Conservation (phyloP, 1,140 invertebrate genomes). For the Anastrepha ludens region DNA sequence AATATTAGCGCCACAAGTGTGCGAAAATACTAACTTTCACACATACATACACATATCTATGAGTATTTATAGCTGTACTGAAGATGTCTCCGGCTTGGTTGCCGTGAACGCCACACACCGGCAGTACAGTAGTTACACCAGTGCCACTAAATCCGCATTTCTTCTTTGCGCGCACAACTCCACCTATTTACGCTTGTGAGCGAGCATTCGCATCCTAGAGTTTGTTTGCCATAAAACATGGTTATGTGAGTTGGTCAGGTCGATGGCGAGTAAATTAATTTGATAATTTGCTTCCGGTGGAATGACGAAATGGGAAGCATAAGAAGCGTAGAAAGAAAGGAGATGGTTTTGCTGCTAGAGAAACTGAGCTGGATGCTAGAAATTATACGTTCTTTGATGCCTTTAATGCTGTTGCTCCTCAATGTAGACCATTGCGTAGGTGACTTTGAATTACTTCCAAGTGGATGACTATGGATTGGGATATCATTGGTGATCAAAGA, state of each 20-base stretch:
- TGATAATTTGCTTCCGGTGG: slow-evolving; percentile 52
- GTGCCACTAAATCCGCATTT: neutral
- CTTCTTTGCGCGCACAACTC: neutral
- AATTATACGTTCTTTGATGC: neutral
- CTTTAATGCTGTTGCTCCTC: too few relatives aligned
- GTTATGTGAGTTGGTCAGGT: slow-evolving; percentile 39
- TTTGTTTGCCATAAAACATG: slow-evolving; percentile 47
- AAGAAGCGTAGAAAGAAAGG: neutral
- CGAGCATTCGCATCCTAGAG: neutral
- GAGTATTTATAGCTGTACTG: neutral
- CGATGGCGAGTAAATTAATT: slow-evolving; percentile 53
- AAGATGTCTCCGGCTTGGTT: neutral
- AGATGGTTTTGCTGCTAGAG: neutral
- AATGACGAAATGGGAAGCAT: slow-evolving; percentile 3
- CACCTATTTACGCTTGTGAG: neutral
- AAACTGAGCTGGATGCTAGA: neutral
- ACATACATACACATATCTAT: neutral
- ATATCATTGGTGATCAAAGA: too few relatives aligned
- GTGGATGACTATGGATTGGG: too few relatives aligned
- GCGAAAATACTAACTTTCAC: neutral
- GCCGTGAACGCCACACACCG: neutral
- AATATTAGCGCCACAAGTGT: neutral
- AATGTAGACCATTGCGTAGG: too few relatives aligned
- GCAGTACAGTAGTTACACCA: too few relatives aligned
- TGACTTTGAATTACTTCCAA: too few relatives aligned